Evolutionary conservation across 2,888 invertebrate species (phyloP).

Genomic region (Spicauda simplicius): DNA sequence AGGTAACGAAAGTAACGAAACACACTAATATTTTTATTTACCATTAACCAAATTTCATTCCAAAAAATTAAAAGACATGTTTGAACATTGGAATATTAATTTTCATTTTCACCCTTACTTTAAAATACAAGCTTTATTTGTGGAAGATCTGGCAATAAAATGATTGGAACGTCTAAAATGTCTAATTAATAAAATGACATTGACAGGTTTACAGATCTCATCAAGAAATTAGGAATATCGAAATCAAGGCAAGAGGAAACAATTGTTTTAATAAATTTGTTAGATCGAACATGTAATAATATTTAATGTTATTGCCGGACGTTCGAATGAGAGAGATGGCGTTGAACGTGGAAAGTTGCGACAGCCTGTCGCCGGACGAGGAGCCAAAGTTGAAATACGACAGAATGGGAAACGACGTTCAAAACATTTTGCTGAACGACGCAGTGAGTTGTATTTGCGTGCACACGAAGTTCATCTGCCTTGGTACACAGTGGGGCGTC

Average conservation of each 20-base stretch:
- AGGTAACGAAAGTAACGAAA: no score
- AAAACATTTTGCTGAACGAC: conserved; percentile 92
- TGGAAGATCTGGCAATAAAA: no score
- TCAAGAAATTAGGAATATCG: conserved; percentile 33
- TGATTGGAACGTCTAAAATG: background rate
- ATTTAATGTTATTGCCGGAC: conserved; percentile 17
- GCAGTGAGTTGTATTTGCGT: conserved; percentile 96
- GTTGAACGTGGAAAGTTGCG: conserved; percentile 73
- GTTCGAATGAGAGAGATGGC: conserved; percentile 55
- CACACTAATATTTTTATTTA: no score
- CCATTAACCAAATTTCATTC: no score
- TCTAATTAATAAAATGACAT: background rate
- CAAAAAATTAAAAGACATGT: no score
- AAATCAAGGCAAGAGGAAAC: conserved; percentile 37
- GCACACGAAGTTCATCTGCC: conserved; percentile 96
- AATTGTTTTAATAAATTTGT: conserved; percentile 12
- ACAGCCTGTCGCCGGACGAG: conserved; percentile 75
- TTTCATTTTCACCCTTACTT: no score
- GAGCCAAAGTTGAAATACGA: conserved; percentile 97
- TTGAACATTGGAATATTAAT: no score
- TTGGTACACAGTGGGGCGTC: conserved; percentile 96
- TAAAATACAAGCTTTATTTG: no score
- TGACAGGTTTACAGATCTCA: conserved; percentile 4
- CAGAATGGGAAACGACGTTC: conserved; percentile 94
- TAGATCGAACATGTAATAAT: conserved; percentile 21